Base-by-base conservation (phyloP, 2,113 vertebrate species). In the Oryzias celebensis region DNA sequence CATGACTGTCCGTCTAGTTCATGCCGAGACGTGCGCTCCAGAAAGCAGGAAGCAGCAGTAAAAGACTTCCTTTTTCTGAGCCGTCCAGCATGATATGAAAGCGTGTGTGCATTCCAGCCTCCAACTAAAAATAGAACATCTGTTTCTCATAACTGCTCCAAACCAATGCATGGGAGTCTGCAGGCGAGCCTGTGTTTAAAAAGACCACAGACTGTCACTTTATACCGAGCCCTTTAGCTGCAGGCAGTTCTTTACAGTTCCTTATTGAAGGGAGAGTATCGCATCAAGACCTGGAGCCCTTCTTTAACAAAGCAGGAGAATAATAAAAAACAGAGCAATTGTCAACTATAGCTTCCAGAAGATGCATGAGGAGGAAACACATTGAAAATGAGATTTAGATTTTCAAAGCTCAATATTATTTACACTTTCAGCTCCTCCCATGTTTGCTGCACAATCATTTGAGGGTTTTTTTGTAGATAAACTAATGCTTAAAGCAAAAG, bases 41-140 rank as follows among this genome's bases (percentile, higher is more conserved):
- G 14, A 45, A 60, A 74, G 42, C 1, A 1, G 60, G 41, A 61
- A 20, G 26, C 52, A 20, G 45, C 17, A 66, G 23, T 51, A 54
- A 71, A 65, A 56, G 62, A 54, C 44, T 28, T 17, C 14, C 17
- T 18, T 55, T 69, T 62, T 78, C 31, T 75, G 55, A 48, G 18
- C 60, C 62, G 41, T 59, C 45, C 72, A 63, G 16, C 54, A 56
- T 62, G 70, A 72, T 55, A 57, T 45, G 23, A 66, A 58, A 42
- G 46, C 22, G 65, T 56, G 74, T 81, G 84, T 77, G 73, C 73
- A 83, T 82, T 81, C 73, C 57, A 60, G 57, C 51, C 24, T 4
- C 16, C 0, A 10, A 52, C 64, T 77, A 75, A 75, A 85, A 81
- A 87, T 77, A 83, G 65, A 76, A 79, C 73, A 81, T 85, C 71